Evolutionary conservation across 1,140 invertebrate species (phyloP), one percentile per base, ranked within the genome.

Genomic region (Formica selysi): DNA sequence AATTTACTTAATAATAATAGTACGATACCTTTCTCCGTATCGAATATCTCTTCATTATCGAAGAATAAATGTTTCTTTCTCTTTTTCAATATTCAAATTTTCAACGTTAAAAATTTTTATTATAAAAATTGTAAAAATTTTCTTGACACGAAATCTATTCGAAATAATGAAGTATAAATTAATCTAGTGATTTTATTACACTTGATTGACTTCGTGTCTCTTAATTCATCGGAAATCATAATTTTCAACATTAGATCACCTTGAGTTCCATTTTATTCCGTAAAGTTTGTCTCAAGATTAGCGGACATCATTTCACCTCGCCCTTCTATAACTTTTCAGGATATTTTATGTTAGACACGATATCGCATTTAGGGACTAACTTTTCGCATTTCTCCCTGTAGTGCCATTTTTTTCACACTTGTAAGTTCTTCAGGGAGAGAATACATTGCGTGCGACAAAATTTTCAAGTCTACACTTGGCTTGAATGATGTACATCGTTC

Each of bases 401-500:
- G 16, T 13, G 6, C 8, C 19, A 29, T 65, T 48, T 32, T 32
- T 29, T 51, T 29, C 10, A 26, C 54, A 26, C n/a, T 22, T 59
- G 16, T 19, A 29, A 19, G 26, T 59, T 13, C 51, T 26, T 4
- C 4, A 5, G 68, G 13, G 38, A 44, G 11, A 44, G 13, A 11
- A 81, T 41, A 81, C 36, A 16, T 81, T 11, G 5, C 3, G 13
- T 11, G 13, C 26, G 44, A 83, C 38, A n/a, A 74, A 62, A 83
- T 81, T 61, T 61, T 81, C 54, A 73, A 73, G 36, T 81, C 11
- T 19, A 59, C 38, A 32, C 67, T 61, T 41, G 67, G 19, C 44
- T 38, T 83, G 68, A 83, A 83, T 83, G 57, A 83, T 71, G 51
- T 48, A 32, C 26, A 26, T 62, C 51, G 51, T 73, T 83, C 61